Percentiles rank a stretch among this genome's conserved stretches.
Evolutionary conservation across 1,140 invertebrate genomes (phyloP).

Genomic region (Pseudobourletiella spinata): DNA sequence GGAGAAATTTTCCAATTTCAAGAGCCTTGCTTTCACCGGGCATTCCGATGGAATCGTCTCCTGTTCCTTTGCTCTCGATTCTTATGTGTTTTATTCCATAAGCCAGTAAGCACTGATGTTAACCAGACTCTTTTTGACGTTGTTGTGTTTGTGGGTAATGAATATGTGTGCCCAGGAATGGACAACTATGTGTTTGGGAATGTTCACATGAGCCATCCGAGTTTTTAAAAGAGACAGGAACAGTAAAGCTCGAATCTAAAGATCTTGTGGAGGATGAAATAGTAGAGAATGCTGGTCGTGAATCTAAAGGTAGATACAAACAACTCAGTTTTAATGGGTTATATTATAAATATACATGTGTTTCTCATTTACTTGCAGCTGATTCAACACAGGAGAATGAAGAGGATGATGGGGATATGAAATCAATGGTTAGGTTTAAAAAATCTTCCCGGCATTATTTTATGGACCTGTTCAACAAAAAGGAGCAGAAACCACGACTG

Average conservation of each 20-base stretch:
- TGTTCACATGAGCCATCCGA: constrained; percentile 61
- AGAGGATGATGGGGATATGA: constrained; percentile 42
- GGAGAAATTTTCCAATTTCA: constrained; percentile 63
- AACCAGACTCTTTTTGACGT: too few species aligned
- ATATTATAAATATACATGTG: background rate
- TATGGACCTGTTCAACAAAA: constrained; percentile 55
- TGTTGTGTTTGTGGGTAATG: too few species aligned
- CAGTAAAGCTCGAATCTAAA: constrained; percentile 44
- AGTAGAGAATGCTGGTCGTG: constrained; percentile 3
- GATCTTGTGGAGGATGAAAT: constrained; percentile 17
- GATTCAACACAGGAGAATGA: constrained; percentile 40
- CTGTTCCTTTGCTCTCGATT: constrained; percentile 79
- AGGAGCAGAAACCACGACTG: constrained; percentile 50
- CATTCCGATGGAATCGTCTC: constrained; percentile 73
- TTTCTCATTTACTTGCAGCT: background rate
- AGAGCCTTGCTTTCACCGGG: constrained; percentile 58
- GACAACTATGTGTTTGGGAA: constrained; percentile 76
- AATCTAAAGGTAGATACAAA: background rate
- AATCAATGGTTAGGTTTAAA: constrained; percentile 47
- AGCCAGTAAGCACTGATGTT: constrained; percentile 53
- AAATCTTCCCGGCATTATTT: constrained; percentile 61
- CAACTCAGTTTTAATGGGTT: background rate
- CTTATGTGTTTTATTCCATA: constrained; percentile 68
- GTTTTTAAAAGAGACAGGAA: constrained; percentile 43
- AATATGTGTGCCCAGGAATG: constrained; percentile 46